These are phyloP conservation scores for Mylabris phalerata DNA, from an alignment of 1,140 invertebrate species.

Conservation along the genomic window DNA sequence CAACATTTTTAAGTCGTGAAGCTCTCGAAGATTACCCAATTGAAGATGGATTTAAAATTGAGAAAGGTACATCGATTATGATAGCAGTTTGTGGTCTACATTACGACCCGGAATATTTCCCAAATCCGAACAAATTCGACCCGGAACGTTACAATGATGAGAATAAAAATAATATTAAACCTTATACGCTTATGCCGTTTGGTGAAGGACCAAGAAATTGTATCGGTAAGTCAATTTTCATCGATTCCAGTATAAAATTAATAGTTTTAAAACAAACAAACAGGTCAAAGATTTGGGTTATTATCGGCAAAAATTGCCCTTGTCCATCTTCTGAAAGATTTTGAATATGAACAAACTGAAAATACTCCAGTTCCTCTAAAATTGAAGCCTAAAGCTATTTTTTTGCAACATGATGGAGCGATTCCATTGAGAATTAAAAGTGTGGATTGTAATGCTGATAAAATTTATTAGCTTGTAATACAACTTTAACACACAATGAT, in stretches of 20 bases:
- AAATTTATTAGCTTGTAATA: too few relatives aligned
- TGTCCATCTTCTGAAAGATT: conserved; percentile 1
- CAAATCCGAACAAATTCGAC: conserved; percentile 56
- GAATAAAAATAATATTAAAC: conserved; percentile 48
- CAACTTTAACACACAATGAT: too few relatives aligned
- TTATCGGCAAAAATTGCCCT: conserved; percentile 2
- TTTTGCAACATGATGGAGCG: too few relatives aligned
- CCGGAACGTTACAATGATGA: conserved; percentile 42
- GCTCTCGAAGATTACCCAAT: conserved; percentile 41
- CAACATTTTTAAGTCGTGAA: conserved; percentile 9
- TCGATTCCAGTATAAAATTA: too few relatives aligned
- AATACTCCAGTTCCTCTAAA: not conserved
- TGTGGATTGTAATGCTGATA: too few relatives aligned
- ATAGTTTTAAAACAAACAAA: not conserved
- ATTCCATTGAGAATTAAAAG: conserved; percentile 27
- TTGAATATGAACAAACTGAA: not conserved
- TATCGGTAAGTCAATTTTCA: too few relatives aligned
- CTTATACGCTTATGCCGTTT: conserved; percentile 27
- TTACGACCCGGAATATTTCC: conserved; percentile 50
- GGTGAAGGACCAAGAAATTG: too few relatives aligned
- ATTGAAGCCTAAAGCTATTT: too few relatives aligned
- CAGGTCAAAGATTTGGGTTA: conserved; percentile 7
- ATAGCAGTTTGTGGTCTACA: conserved; percentile 57
- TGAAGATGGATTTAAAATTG: conserved; percentile 40
- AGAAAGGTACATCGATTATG: conserved; percentile 47